Base-by-base conservation (phyloP, 1,140 invertebrate genomes). In the Drosophila pectinifera region DNA sequence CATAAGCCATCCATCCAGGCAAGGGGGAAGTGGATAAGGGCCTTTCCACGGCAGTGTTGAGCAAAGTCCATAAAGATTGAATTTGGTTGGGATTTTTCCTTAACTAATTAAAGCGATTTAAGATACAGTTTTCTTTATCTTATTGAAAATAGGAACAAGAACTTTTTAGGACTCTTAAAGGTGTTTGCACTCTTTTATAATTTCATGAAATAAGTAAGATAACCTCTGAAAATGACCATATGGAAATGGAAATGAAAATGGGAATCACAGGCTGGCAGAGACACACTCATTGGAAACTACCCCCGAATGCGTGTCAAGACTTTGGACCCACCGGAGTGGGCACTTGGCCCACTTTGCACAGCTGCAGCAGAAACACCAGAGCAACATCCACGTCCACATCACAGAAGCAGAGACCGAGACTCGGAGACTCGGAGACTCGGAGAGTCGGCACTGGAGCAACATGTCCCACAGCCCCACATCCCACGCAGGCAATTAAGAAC, bases 401-500 rank as follows among this genome's bases (percentile, higher is more conserved):
- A 48, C 20, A 59, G 45, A 41, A 24, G 57, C 43, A 5, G 56
- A 5, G 10, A 18, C 49, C 18, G 54, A 55, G 31, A 16, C 53
- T 31, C n/a, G n/a, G n/a, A n/a, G n/a, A n/a, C n/a, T n/a, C n/a
- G n/a, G 28, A 34, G 26, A 49, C 48, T 49, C n/a, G 4, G 45
- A 11, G 45, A 28, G 43, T 42, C 39, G 22, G 42, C 11, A 46
- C 28, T 20, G 61, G 39, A 43, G 63, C 63, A 39, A 64, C 58
- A 65, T 68, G 54, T 56, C 49, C 48, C 48, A 77, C 69, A 76
- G 63, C 64, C 63, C 57, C 62, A 64, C 80, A 72, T 78, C 82
- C 83, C 82, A 86, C 82, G 82, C 82, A 86, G 79, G 73, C 82
- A 86, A 86, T 86, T 86, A 86, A 86, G 81, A 85, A 77, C 83